Conservation (phyloP, 1,140 invertebrate species). For the Trichonephila clavata region DNA sequence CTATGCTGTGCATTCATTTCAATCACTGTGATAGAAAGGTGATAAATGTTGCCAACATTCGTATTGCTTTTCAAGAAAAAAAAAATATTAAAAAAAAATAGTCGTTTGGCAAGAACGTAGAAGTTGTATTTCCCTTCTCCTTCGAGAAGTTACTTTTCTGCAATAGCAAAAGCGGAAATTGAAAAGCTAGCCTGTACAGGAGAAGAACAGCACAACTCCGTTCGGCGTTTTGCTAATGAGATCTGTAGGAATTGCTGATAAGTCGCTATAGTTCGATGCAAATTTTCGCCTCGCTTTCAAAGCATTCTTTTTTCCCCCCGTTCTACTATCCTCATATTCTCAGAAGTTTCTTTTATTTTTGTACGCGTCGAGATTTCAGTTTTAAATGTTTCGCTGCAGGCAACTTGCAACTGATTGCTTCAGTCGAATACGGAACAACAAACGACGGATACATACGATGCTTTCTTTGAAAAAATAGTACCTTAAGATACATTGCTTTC, state of each 20-base stretch:
- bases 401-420: constrained; percentile 25
- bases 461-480: background rate
- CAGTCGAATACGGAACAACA: background rate
- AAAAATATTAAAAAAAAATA: background rate
- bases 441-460: background rate
- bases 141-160: constrained; percentile 42
- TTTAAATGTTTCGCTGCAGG: constrained; percentile 37
- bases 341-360: background rate
- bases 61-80: background rate
- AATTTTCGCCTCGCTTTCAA: constrained; percentile 47
- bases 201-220: constrained; percentile 4
- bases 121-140: constrained; percentile 21
- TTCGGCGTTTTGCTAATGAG: constrained; percentile 66
- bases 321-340: constrained; percentile 32
- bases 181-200: constrained; percentile 63
- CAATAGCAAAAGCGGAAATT: constrained; percentile 64
- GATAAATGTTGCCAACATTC: constrained; percentile 38
- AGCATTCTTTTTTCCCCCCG: background rate
- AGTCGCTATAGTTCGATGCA: constrained; percentile 64
- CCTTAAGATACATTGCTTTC: background rate
- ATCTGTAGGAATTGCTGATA: constrained; percentile 67
- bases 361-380: background rate
- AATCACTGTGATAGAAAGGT: constrained; percentile 14
- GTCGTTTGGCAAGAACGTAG: background rate
- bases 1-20: constrained; percentile 32